Evolutionary conservation across 1,140 invertebrate species (phyloP).

Genomic region (Drosophila setifemur): DNA sequence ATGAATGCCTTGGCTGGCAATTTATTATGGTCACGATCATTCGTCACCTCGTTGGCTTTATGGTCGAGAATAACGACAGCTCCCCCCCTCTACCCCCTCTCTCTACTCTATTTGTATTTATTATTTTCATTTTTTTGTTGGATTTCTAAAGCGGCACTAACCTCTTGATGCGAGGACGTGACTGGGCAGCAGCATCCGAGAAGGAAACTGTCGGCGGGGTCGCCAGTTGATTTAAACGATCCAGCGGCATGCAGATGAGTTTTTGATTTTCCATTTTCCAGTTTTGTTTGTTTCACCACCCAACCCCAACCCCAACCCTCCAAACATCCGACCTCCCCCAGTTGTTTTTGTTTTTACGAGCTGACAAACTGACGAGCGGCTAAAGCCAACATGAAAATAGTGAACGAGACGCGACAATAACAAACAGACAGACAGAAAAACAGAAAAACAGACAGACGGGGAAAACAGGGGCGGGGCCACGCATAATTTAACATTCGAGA

Average conservation of each 20-base stretch:
- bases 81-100: background rate
- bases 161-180: slow-evolving; percentile 38
- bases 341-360: slow-evolving; percentile 56
- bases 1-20: slow-evolving; percentile 16
- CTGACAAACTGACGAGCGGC: slow-evolving; percentile 51
- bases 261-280: slow-evolving; percentile 49
- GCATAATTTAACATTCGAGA: slow-evolving; percentile 69
- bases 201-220: background rate
- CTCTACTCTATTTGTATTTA: background rate
- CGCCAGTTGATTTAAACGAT: slow-evolving; percentile 53
- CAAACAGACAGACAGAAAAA: background rate
- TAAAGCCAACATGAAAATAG: slow-evolving; percentile 14
- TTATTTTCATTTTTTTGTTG: background rate
- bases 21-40: slow-evolving; percentile 52
- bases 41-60: slow-evolving; percentile 49
- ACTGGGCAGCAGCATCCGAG: slow-evolving; percentile 17
- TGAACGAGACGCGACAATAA: slow-evolving; percentile 21
- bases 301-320: too few species aligned
- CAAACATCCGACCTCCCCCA: too few species aligned
- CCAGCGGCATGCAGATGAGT: slow-evolving; percentile 48
- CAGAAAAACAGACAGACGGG: background rate
- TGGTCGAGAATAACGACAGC: slow-evolving; percentile 25
- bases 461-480: slow-evolving; percentile 23
- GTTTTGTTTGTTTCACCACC: slow-evolving; percentile 12
- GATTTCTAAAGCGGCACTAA: slow-evolving; percentile 22